Conservation (phyloP, 2,797 vertebrate genomes). For the Oceanodroma leucorhoa region DNA sequence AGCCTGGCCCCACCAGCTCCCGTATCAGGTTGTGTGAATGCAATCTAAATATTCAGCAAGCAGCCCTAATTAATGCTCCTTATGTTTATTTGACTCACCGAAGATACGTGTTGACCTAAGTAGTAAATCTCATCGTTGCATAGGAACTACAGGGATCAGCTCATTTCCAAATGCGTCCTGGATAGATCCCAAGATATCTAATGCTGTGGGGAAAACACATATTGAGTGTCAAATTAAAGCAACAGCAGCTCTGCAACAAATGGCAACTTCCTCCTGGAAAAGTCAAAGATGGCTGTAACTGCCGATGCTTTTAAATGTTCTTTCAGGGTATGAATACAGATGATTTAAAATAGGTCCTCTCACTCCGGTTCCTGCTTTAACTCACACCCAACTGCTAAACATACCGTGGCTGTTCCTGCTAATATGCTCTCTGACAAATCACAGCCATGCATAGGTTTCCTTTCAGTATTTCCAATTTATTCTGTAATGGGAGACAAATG, state of each 20-base stretch:
- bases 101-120: neutral
- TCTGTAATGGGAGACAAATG: constrained; percentile 34
- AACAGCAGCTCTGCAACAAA: constrained; percentile 36
- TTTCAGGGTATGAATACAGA: constrained; percentile 53
- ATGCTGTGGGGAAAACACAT: constrained; percentile 60
- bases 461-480: constrained; percentile 13
- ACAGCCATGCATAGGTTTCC: neutral
- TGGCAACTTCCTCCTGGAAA: constrained; percentile 60
- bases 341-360: constrained; percentile 44
- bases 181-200: constrained; percentile 49
- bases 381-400: constrained; percentile 13
- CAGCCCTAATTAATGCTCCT: constrained; percentile 19
- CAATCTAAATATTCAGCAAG: constrained; percentile 47
- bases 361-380: constrained; percentile 17
- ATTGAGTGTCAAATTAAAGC: constrained; percentile 57
- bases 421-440: neutral
- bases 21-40: constrained; percentile 12
- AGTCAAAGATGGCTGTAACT: constrained; percentile 10
- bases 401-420: constrained; percentile 15
- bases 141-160: constrained; percentile 45
- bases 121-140: constrained; percentile 44
- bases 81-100: constrained; percentile 18
- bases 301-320: constrained; percentile 25
- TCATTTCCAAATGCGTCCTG: constrained; percentile 57
- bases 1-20: neutral